Percentiles rank a stretch among this genome's conserved stretches.
Conservation (phyloP, 2,797 vertebrate species). For the Caiman crocodilus region DNA sequence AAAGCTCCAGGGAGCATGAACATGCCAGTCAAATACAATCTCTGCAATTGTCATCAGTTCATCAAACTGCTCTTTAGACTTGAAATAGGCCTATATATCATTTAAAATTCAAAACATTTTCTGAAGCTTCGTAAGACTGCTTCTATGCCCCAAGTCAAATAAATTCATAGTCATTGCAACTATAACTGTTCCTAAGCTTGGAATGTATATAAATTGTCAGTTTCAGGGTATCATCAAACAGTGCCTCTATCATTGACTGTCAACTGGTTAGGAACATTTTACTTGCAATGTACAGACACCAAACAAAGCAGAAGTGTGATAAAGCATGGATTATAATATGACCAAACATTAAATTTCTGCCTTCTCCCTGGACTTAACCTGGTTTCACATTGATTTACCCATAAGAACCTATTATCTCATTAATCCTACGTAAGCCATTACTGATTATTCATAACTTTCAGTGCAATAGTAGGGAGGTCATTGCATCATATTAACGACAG, state of each 20-base stretch:
- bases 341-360: not conserved
- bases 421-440: too few species aligned
- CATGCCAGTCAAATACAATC: not conserved
- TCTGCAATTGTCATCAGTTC: not conserved
- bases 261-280: not conserved
- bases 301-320: slow-evolving; percentile 14
- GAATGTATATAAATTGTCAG: not conserved
- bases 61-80: not conserved
- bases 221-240: not conserved
- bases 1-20: slow-evolving; percentile 17
- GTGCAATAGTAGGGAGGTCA: not conserved
- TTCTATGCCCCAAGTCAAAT: not conserved
- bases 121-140: not conserved
- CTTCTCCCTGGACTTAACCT: not conserved
- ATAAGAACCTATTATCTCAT: not conserved
- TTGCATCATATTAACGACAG: not conserved
- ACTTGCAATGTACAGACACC: not conserved
- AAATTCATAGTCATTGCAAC: not conserved
- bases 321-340: not conserved
- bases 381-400: not conserved
- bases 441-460: not conserved
- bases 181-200: not conserved
- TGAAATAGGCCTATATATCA: not conserved
- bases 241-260: not conserved
- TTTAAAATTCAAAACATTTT: not conserved